A percentile compares a stretch with the other conserved stretches of the same genome.
Conservation (phyloP, 2,113 vertebrate species). For the Elephantulus edwardii region DNA sequence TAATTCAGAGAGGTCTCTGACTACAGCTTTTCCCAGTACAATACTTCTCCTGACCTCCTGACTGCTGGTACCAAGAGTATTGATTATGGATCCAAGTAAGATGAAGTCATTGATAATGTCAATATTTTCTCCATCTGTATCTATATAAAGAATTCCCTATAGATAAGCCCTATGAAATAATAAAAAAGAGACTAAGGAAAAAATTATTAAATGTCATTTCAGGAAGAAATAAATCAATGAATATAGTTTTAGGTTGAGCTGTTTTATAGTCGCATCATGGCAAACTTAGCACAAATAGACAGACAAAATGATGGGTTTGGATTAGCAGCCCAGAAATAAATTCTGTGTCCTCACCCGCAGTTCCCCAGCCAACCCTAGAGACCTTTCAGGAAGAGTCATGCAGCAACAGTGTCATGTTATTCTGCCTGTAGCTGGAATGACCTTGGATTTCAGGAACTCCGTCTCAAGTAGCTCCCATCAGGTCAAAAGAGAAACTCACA, state of each 20-base stretch:
- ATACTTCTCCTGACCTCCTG: too few relatives aligned
- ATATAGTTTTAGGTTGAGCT: neutral
- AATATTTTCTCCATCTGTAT: too few relatives aligned
- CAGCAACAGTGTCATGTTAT: neutral
- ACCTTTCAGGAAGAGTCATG: neutral
- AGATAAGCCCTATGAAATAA: neutral
- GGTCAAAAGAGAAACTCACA: neutral
- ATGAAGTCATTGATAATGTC: too few relatives aligned
- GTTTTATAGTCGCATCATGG: neutral
- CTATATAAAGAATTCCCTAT: too few relatives aligned
- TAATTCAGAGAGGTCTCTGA: too few relatives aligned
- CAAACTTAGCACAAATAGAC: neutral
- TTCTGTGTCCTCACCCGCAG: neutral
- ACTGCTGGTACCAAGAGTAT: too few relatives aligned
- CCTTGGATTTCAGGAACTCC: slow-evolving; percentile 3
- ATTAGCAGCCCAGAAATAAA: neutral
- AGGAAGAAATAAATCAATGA: neutral
- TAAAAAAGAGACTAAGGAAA: neutral
- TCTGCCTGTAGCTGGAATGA: neutral
- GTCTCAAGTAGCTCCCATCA: neutral
- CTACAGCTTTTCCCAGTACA: too few relatives aligned
- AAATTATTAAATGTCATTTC: neutral
- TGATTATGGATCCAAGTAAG: too few relatives aligned
- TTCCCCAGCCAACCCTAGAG: neutral
- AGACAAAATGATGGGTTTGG: neutral